These are phyloP conservation scores for Gerris buenoi DNA, from an alignment of 1,140 invertebrate genomes.

Conservation along the genomic window DNA sequence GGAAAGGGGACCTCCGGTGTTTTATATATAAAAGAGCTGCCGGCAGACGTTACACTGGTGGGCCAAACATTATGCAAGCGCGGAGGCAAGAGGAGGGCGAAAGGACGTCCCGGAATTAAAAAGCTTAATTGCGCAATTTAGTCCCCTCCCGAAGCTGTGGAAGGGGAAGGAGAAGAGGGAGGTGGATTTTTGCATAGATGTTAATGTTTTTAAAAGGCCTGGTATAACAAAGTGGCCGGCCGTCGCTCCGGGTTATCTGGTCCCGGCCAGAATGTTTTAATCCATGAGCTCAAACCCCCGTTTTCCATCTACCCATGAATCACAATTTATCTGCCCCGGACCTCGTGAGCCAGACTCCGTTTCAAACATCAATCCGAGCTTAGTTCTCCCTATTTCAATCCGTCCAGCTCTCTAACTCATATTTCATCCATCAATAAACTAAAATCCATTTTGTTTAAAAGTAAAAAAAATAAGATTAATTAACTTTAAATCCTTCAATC, in stretches of 20 bases:
- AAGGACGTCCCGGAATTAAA: not conserved
- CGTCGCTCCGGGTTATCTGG: conserved; percentile 4
- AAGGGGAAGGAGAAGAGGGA: too few relatives aligned
- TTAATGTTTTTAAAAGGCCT: conserved; percentile 9
- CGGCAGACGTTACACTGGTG: not conserved
- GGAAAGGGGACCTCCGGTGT: not conserved
- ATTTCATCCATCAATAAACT: too few relatives aligned
- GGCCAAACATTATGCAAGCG: not conserved
- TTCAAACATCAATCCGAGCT: not conserved
- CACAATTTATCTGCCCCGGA: conserved; percentile 1
- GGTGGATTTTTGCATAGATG: conserved; percentile 10
- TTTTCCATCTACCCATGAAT: not conserved
- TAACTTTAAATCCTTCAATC: too few relatives aligned
- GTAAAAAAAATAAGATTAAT: too few relatives aligned
- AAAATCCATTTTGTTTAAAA: too few relatives aligned
- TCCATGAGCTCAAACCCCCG: not conserved
- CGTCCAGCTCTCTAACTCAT: too few relatives aligned
- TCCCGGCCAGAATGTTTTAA: conserved; percentile 12
- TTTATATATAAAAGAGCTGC: not conserved
- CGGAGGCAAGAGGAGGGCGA: too few relatives aligned
- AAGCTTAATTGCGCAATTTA: conserved; percentile 10
- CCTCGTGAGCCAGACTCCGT: not conserved
- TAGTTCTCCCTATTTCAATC: too few relatives aligned
- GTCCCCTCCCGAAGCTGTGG: too few relatives aligned
- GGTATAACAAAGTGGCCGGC: not conserved